Conservation (phyloP, 2,797 vertebrate genomes). For the Trichosurus vulpecula region DNA sequence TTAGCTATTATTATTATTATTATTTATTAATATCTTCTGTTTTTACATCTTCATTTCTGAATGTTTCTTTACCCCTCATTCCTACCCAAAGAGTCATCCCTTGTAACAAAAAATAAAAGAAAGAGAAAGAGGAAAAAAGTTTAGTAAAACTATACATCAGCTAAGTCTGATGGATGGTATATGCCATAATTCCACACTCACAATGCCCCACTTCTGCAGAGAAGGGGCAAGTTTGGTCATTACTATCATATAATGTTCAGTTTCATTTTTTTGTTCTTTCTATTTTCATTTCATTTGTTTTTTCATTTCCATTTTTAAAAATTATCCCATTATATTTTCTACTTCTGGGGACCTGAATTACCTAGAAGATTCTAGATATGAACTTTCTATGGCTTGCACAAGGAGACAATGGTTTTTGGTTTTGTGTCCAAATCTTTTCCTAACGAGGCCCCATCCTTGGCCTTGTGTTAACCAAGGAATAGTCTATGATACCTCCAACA, state of each 20-base stretch:
- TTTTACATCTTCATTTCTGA: not conserved
- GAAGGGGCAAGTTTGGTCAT: not conserved
- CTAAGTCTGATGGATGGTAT: not conserved
- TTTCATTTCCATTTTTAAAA: not conserved
- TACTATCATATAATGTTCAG: not conserved
- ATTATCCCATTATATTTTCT: not conserved
- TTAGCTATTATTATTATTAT: not conserved
- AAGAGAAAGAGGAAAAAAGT: not conserved
- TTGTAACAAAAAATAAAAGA: not conserved
- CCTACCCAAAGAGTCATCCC: not conserved
- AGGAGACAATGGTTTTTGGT: not conserved
- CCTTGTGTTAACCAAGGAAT: not conserved
- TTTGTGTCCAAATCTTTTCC: not conserved
- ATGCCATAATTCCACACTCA: not conserved
- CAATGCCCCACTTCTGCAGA: not conserved
- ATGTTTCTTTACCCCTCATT: not conserved
- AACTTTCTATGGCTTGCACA: not conserved
- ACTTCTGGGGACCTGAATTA: not conserved
- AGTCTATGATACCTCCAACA: not conserved
- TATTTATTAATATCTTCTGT: not conserved
- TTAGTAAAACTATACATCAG: not conserved
- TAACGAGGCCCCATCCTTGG: not conserved
- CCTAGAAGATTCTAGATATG: not conserved
- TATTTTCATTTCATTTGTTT: not conserved
- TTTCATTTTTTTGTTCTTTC: not conserved